Conservation (phyloP, 2,797 vertebrate genomes). For the Psittacula derbiana region DNA sequence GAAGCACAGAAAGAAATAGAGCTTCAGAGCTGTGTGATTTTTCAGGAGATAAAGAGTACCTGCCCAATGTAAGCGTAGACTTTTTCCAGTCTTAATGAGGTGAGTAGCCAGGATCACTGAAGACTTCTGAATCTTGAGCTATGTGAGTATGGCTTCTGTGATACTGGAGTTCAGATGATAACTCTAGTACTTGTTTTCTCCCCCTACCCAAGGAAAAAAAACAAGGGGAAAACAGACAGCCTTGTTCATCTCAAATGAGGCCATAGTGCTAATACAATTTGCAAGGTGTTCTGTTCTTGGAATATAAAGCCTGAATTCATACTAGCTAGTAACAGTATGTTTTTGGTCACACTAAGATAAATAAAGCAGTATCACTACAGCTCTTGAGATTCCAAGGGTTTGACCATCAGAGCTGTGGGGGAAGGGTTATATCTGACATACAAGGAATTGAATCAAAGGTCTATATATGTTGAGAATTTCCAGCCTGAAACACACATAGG, state of each 20-base stretch:
- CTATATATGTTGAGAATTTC: neutral
- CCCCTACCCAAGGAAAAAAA: neutral
- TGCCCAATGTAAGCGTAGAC: neutral
- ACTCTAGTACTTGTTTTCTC: neutral
- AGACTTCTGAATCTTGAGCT: neutral
- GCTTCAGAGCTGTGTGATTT: neutral
- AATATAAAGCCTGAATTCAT: neutral
- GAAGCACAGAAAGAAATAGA: neutral
- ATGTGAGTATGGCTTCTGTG: neutral
- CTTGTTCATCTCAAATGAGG: neutral
- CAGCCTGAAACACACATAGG: neutral
- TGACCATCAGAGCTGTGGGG: neutral
- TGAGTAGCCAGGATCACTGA: neutral
- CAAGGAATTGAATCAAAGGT: neutral
- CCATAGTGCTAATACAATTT: neutral
- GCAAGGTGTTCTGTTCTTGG: neutral
- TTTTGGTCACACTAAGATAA: neutral
- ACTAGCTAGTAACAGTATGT: neutral
- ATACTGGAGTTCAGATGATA: neutral
- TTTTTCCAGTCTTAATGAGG: neutral
- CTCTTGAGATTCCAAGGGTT: neutral
- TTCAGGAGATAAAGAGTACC: neutral
- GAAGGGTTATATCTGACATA: neutral
- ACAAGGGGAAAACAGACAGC: neutral
- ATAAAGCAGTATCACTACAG: neutral